Percentiles rank a stretch among this genome's conserved stretches.
These are phyloP conservation scores for Eustalomyia histrio DNA, from an alignment of 2,888 invertebrate genomes.

Conservation along the genomic window DNA sequence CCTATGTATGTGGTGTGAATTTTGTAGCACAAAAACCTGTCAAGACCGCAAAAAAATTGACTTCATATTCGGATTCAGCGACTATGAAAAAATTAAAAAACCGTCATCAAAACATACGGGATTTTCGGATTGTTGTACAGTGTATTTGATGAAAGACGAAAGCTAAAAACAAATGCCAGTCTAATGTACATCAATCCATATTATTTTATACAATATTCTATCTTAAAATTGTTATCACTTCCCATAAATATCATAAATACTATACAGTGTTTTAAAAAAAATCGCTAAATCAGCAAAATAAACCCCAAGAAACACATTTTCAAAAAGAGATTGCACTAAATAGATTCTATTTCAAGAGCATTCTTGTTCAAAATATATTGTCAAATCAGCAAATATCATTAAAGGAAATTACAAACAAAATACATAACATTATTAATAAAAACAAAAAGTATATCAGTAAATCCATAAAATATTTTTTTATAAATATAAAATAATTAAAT, in stretches of 20 bases:
- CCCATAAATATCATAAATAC: background rate
- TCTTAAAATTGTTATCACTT: constrained; percentile 1
- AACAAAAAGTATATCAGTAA: background rate
- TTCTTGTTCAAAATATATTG: background rate
- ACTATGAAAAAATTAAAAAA: too few species aligned
- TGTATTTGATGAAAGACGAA: too few species aligned
- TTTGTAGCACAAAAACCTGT: too few species aligned
- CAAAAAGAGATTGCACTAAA: background rate
- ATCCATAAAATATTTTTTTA: too few species aligned
- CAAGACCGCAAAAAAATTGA: too few species aligned
- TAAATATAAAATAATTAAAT: too few species aligned
- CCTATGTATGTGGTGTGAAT: too few species aligned
- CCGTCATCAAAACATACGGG: too few species aligned
- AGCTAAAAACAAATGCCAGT: too few species aligned
- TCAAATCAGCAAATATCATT: constrained; percentile 8
- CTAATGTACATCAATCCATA: background rate
- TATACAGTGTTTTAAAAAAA: background rate
- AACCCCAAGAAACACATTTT: background rate
- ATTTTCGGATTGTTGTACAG: too few species aligned
- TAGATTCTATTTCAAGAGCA: constrained; percentile 1
- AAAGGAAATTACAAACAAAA: background rate
- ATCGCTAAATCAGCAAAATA: background rate
- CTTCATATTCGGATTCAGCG: too few species aligned
- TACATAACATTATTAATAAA: too few species aligned
- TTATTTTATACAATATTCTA: background rate